Percentiles rank a stretch among this genome's conserved stretches.
phyloP scores from a whole-genome alignment of 92 coral and sea anemone species.

The Hydrozoanthus gracilis region DNA sequence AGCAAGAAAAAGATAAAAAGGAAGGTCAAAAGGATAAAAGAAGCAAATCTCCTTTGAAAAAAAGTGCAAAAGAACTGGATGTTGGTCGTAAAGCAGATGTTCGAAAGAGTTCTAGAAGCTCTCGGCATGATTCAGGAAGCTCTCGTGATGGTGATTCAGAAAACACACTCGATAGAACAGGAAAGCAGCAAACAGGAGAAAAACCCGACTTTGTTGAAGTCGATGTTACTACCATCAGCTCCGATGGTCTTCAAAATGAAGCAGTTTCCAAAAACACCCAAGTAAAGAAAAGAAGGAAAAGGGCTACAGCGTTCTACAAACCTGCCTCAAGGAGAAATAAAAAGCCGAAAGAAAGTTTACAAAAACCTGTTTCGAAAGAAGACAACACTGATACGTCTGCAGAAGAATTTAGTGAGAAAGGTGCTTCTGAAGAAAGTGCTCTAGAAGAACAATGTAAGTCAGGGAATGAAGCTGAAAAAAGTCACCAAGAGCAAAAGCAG shows the following conservation, averaged over 20 bases:
- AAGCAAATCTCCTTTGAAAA: neutral
- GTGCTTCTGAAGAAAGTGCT: neutral
- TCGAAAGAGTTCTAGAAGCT: neutral
- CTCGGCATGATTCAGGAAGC: neutral
- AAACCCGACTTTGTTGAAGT: neutral
- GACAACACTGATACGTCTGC: slow-evolving; percentile 1
- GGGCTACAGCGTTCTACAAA: neutral
- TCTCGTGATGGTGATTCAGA: neutral
- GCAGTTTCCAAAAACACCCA: neutral
- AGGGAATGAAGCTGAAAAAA: neutral
- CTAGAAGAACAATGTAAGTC: neutral
- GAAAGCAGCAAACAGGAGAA: neutral
- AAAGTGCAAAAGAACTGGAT: neutral
- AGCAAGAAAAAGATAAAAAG: neutral
- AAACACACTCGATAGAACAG: neutral
- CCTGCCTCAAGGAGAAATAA: slow-evolving; percentile 6
- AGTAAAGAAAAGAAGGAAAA: slow-evolving; percentile 1
- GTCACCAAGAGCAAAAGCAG: neutral
- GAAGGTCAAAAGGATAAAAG: neutral
- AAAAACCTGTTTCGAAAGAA: slow-evolving; percentile 20
- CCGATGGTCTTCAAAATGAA: slow-evolving; percentile 22
- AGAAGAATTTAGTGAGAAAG: slow-evolving; percentile 14
- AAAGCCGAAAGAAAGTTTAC: neutral
- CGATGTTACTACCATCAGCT: neutral
- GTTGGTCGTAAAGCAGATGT: neutral